Percentiles rank a stretch among this genome's conserved stretches.
These are phyloP conservation scores for Graptemys geographica DNA, from an alignment of 2,797 vertebrate species.

Conservation along the genomic window DNA sequence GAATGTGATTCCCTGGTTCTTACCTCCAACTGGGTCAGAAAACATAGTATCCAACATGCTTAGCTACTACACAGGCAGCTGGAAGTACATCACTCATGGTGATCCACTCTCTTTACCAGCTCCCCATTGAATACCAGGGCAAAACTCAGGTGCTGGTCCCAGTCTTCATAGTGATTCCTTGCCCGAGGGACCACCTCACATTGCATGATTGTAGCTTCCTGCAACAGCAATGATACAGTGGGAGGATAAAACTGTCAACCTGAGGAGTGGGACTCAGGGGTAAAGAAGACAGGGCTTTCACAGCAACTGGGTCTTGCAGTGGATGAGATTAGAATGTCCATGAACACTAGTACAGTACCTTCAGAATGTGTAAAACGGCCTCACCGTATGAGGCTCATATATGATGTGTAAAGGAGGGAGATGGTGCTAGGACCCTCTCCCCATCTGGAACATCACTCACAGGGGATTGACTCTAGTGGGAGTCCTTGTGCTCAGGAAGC, in stretches of 20 bases:
- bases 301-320: fast-evolving
- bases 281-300: not conserved
- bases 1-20: not conserved
- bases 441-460: no score
- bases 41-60: no score
- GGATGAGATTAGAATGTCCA: fast-evolving
- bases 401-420: not conserved
- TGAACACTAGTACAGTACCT: not conserved
- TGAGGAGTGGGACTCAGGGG: not conserved
- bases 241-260: no score
- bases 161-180: no score
- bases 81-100: no score
- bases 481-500: not conserved
- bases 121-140: no score
- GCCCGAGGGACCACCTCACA: no score
- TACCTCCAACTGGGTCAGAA: no score
- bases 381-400: not conserved
- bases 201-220: not conserved
- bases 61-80: no score
- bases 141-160: no score
- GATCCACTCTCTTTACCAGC: no score
- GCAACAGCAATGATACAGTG: not conserved
- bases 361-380: not conserved
- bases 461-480: not conserved
- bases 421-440: fast-evolving